Evolutionary conservation across 2,888 invertebrate genomes (phyloP).

Genomic region (Teleogryllus oceanicus): DNA sequence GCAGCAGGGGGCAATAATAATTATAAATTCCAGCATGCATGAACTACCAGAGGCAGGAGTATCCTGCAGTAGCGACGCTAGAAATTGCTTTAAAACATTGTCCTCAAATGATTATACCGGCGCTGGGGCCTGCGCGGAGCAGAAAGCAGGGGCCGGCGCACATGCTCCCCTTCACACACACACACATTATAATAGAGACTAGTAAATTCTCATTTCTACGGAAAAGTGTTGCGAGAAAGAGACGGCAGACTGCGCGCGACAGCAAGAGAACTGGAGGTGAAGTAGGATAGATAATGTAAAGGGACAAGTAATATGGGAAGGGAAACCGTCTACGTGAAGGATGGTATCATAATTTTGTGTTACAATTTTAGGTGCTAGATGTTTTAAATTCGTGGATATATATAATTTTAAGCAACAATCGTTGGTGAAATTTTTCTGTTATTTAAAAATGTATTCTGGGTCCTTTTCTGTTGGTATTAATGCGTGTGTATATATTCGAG

Average conservation of each 20-base stretch:
- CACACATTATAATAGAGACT: conserved; percentile 3
- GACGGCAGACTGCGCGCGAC: not conserved
- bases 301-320: not conserved
- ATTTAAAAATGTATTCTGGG: conserved; percentile 18
- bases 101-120: conserved; percentile 18
- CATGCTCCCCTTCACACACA: not conserved
- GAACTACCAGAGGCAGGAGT: conserved; percentile 20
- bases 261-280: not conserved
- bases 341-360: conserved; percentile 18
- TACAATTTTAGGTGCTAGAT: conserved; percentile 18
- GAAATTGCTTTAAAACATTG: conserved; percentile 18
- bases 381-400: conserved; percentile 18
- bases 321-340: not conserved
- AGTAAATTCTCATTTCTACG: conserved; percentile 25
- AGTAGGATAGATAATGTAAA: not conserved
- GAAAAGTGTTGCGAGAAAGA: not conserved
- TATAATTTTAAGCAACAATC: conserved; percentile 10
- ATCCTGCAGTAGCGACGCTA: conserved; percentile 18
- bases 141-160: not conserved
- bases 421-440: conserved; percentile 18
- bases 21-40: conserved; percentile 32
- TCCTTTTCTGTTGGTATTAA: conserved; percentile 6
- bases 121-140: not conserved
- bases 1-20: conserved; percentile 29
- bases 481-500: not conserved